phyloP scores from a whole-genome alignment of 2,113 vertebrate genomes.

The Melanostigma gelatinosum region DNA sequence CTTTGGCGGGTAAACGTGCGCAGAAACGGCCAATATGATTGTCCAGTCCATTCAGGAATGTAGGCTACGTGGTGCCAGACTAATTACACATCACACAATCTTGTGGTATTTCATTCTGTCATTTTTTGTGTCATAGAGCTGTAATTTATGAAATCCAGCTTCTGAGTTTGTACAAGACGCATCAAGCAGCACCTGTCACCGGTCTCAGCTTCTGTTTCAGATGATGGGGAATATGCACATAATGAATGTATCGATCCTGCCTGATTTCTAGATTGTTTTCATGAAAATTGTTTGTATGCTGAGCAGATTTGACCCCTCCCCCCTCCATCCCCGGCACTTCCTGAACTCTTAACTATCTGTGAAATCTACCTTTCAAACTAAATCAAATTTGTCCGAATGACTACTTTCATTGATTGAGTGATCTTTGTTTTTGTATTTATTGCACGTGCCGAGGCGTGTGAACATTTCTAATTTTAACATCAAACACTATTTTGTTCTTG shows the following conservation, averaged over 20 bases:
- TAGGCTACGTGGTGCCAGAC: constrained; percentile 38
- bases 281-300: constrained; percentile 54
- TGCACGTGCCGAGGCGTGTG: constrained; percentile 65
- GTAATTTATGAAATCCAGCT: constrained; percentile 32
- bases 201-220: constrained; percentile 65
- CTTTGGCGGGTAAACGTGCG: constrained; percentile 22
- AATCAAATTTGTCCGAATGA: constrained; percentile 60
- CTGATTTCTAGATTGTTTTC: constrained; percentile 69
- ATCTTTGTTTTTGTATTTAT: constrained; percentile 61
- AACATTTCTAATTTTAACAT: constrained; percentile 74
- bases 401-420: constrained; percentile 43
- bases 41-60: constrained; percentile 63
- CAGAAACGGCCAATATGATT: constrained; percentile 33
- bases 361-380: constrained; percentile 46
- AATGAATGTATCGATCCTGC: constrained; percentile 83
- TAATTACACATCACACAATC: constrained; percentile 21
- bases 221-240: constrained; percentile 73
- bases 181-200: constrained; percentile 59
- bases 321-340: constrained; percentile 15
- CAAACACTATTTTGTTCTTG: constrained; percentile 44
- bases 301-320: constrained; percentile 42
- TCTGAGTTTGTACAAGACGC: constrained; percentile 43
- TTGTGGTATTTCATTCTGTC: constrained; percentile 24
- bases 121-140: constrained; percentile 21
- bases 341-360: constrained; percentile 22